Conservation (phyloP, 2,797 vertebrate species). For the Sebastes minor region DNA sequence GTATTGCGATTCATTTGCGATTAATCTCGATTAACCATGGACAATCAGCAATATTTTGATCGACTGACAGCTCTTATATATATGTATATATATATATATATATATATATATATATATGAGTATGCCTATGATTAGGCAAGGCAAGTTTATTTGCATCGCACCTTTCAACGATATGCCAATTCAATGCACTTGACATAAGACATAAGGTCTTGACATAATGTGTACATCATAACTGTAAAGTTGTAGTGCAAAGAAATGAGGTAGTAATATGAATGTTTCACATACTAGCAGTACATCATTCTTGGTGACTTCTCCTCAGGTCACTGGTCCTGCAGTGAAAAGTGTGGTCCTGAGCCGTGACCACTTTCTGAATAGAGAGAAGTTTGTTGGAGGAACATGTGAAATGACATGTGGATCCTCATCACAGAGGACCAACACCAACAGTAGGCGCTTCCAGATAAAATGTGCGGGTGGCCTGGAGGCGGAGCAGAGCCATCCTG, state of each 20-base stretch:
- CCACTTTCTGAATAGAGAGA: not conserved
- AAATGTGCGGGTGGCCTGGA: constrained; percentile 30
- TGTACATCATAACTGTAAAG: not conserved
- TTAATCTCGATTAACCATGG: no score
- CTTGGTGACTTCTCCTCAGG: not conserved
- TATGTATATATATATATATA: no score
- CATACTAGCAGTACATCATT: not conserved
- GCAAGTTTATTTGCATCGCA: no score
- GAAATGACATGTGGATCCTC: constrained; percentile 13
- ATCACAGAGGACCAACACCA: constrained; percentile 8
- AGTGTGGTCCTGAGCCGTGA: not conserved
- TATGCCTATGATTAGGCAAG: no score
- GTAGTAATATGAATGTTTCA: not conserved
- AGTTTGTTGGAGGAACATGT: constrained; percentile 15
- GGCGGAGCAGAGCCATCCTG: constrained; percentile 29
- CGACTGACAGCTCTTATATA: no score
- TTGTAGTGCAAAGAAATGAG: not conserved
- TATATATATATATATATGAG: no score
- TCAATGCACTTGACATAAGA: no score
- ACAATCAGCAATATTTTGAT: no score
- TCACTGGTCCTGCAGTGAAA: not conserved
- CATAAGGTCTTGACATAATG: not conserved
- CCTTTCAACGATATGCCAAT: no score
- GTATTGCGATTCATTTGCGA: no score
- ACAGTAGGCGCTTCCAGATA: constrained; percentile 5